Conservation (phyloP, 92 coral and sea anemone genomes). For the Micromussa lordhowensis region DNA sequence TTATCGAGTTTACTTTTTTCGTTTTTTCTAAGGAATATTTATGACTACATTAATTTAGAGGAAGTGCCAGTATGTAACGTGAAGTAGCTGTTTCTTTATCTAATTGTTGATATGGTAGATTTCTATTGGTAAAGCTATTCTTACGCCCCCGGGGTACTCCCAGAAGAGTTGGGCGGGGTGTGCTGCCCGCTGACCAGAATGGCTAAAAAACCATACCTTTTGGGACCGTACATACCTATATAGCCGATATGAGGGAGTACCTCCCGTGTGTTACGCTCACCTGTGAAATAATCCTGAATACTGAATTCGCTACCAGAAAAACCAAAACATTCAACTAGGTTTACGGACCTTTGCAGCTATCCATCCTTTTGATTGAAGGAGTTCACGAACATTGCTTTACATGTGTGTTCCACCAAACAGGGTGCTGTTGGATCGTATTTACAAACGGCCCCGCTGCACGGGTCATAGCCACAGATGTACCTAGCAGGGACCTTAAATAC, state of each 20-base stretch:
- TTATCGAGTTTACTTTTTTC: background rate
- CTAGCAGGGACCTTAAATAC: constrained; percentile 94
- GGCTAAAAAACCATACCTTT: too few relatives aligned
- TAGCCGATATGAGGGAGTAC: too few relatives aligned
- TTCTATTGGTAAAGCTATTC: too few relatives aligned
- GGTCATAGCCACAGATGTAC: constrained; percentile 94
- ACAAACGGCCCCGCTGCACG: constrained; percentile 90
- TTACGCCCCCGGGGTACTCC: too few relatives aligned
- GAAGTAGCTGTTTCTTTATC: too few relatives aligned
- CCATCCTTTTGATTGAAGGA: constrained; percentile 68
- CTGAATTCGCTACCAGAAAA: background rate
- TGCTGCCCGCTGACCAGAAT: too few relatives aligned
- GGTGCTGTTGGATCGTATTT: constrained; percentile 88
- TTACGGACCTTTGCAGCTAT: constrained; percentile 82
- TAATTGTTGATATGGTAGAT: too few relatives aligned
- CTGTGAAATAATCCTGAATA: background rate
- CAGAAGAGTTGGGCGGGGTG: too few relatives aligned
- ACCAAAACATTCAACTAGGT: background rate
- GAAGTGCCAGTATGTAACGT: too few relatives aligned
- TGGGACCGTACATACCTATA: too few relatives aligned
- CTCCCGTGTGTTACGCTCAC: background rate
- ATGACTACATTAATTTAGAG: background rate
- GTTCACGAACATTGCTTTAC: constrained; percentile 90
- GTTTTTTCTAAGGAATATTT: background rate
- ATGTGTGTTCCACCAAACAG: constrained; percentile 89